Percentiles rank a stretch among this genome's conserved stretches.
Evolutionary conservation across 2,113 vertebrate species (phyloP).

Genomic region (Balaenoptera acutorostrata): DNA sequence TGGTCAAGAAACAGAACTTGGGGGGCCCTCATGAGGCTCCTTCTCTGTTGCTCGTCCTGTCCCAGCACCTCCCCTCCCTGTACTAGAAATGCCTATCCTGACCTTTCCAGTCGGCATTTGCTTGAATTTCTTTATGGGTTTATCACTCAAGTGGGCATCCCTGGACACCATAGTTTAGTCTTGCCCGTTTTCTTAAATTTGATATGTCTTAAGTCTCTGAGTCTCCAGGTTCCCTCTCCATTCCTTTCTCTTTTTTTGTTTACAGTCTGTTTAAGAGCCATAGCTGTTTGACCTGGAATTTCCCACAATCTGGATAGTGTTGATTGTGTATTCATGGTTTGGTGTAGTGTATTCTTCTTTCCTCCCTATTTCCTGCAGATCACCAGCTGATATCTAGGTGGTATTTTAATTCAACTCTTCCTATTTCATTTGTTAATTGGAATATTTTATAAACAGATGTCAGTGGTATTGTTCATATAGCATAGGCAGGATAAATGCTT

Average conservation of each 20-base stretch:
- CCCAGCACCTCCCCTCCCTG: background rate
- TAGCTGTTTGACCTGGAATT: background rate
- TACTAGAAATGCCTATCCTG: background rate
- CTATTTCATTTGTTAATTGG: background rate
- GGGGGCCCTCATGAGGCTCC: background rate
- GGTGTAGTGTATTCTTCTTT: background rate
- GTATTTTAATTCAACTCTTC: background rate
- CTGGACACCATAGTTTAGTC: background rate
- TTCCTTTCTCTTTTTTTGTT: background rate
- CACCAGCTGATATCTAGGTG: background rate
- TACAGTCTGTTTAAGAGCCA: background rate
- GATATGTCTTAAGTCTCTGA: background rate
- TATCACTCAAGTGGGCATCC: background rate
- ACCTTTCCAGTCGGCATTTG: background rate
- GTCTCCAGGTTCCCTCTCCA: background rate
- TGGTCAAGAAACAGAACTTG: background rate
- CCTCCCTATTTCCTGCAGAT: background rate
- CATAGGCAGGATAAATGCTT: background rate
- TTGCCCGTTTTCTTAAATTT: background rate
- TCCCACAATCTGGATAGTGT: background rate
- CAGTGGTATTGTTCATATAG: background rate
- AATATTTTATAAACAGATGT: background rate
- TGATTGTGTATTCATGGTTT: background rate
- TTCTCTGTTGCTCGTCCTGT: background rate
- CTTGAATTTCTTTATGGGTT: background rate